These are phyloP conservation scores for Drosophila meridiana DNA, from an alignment of 2,888 invertebrate genomes.

Conservation along the genomic window DNA sequence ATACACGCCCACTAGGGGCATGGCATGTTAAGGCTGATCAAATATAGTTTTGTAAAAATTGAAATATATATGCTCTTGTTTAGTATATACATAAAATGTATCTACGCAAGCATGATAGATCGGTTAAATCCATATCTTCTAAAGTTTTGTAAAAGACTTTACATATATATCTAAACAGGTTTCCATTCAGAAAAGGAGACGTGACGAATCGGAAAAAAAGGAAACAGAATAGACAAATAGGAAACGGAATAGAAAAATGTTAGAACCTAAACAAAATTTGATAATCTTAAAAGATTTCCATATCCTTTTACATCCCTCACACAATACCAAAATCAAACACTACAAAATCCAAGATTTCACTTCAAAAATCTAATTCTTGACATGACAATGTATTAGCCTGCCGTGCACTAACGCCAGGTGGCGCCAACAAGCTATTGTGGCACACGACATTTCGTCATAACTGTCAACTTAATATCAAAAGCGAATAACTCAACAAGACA, in stretches of 20 bases:
- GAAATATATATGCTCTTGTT: not conserved
- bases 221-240: too few relatives aligned
- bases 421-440: slow-evolving; percentile 8
- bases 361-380: not conserved
- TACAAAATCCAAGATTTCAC: not conserved
- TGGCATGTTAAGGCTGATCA: not conserved
- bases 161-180: not conserved
- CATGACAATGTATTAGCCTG: slow-evolving; percentile 1
- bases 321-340: not conserved
- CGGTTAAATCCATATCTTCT: too few relatives aligned
- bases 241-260: too few relatives aligned
- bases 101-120: too few relatives aligned
- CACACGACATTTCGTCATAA: slow-evolving; percentile 65
- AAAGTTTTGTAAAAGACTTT: too few relatives aligned
- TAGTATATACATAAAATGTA: too few relatives aligned
- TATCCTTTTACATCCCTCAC: not conserved
- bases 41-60: too few relatives aligned
- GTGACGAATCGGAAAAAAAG: too few relatives aligned
- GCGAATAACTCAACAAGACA: slow-evolving; percentile 68
- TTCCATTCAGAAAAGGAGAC: not conserved
- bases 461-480: slow-evolving; percentile 76
- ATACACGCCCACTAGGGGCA: too few relatives aligned
- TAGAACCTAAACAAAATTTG: too few relatives aligned
- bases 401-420: slow-evolving; percentile 20
- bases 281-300: too few relatives aligned